A percentile compares a stretch with the other conserved stretches of the same genome.
Evolutionary conservation across 2,113 vertebrate species (phyloP).

Genomic region (Orycteropus afer): DNA sequence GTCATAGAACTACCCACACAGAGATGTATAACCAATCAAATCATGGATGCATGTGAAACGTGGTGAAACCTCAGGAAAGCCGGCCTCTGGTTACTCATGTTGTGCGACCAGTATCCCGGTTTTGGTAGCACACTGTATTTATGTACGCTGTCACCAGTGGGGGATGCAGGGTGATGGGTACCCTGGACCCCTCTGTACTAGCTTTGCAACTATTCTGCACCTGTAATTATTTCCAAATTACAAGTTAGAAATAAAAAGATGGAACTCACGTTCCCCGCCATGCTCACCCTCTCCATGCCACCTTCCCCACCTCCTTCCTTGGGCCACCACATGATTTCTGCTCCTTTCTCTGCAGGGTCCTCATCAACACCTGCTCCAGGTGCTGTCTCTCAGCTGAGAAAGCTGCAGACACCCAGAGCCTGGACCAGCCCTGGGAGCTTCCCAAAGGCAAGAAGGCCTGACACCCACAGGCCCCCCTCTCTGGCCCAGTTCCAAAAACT

Average conservation of each 20-base stretch:
- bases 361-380: neutral
- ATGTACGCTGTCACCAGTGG: neutral
- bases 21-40: neutral
- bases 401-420: fast-evolving
- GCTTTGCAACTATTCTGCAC: neutral
- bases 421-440: neutral
- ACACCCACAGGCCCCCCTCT: neutral
- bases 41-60: neutral
- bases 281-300: too few relatives aligned
- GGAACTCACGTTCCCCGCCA: neutral
- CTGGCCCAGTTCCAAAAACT: fast-evolving
- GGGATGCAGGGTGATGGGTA: too few relatives aligned
- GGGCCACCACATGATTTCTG: neutral
- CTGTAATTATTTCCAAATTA: neutral
- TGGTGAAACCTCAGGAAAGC: neutral
- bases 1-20: neutral
- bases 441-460: neutral
- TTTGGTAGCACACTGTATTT: neutral
- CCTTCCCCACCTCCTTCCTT: neutral
- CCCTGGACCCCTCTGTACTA: neutral
- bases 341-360: neutral
- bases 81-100: neutral
- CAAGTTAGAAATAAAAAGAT: neutral
- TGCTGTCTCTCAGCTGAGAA: neutral
- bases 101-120: neutral